These are phyloP conservation scores for Theocolax elegans DNA, from an alignment of 1,140 invertebrate genomes.

Conservation along the genomic window DNA sequence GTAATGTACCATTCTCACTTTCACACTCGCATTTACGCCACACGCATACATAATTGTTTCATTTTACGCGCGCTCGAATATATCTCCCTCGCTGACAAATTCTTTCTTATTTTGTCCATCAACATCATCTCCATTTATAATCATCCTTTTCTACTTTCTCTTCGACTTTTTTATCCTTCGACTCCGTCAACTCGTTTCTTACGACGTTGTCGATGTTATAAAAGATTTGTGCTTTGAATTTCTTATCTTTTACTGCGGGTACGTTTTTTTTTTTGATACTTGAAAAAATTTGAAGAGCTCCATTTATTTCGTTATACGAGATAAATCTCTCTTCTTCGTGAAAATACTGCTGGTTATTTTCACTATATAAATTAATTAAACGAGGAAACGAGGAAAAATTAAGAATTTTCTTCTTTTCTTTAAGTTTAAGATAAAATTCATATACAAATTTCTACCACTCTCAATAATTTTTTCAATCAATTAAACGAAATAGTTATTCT, in stretches of 20 bases:
- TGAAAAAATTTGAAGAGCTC: too few species aligned
- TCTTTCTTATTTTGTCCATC: neutral
- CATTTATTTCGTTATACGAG: too few species aligned
- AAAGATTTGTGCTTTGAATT: neutral
- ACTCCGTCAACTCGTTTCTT: neutral
- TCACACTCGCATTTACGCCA: conserved; percentile 4
- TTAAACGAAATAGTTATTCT: too few species aligned
- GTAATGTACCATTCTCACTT: conserved; percentile 26
- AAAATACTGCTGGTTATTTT: too few species aligned
- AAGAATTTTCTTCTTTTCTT: too few species aligned
- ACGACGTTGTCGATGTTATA: neutral
- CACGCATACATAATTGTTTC: conserved; percentile 21
- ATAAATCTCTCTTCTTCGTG: too few species aligned
- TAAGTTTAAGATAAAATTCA: too few species aligned
- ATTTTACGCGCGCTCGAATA: neutral
- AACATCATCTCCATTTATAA: neutral
- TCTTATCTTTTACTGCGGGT: neutral
- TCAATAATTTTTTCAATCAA: too few species aligned
- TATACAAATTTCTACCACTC: too few species aligned
- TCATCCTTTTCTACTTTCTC: neutral
- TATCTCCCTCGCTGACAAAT: neutral
- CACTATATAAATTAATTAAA: too few species aligned
- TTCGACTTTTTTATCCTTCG: neutral
- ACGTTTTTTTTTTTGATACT: too few species aligned
- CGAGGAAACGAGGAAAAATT: too few species aligned